Percentiles rank a stretch among this genome's conserved stretches.
phyloP scores from a whole-genome alignment of 2,888 invertebrate species.

The Diadromus collaris region DNA sequence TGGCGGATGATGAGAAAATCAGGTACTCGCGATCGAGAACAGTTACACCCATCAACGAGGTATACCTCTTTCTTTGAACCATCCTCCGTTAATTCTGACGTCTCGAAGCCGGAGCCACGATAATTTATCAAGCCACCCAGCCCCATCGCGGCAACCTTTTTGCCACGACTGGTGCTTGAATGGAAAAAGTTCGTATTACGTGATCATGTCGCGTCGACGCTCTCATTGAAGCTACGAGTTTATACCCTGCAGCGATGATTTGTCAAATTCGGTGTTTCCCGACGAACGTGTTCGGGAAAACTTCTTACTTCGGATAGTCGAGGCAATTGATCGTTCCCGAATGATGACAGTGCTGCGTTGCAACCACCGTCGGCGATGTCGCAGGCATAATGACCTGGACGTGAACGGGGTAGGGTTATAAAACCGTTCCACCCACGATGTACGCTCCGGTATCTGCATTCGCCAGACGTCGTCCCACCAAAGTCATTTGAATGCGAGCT shows the following conservation, averaged over 20 bases:
- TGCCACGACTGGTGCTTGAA: background rate
- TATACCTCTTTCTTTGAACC: slow-evolving; percentile 29
- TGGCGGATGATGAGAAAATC: slow-evolving; percentile 18
- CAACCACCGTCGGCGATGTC: background rate
- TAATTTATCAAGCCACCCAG: slow-evolving; percentile 54
- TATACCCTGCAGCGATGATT: slow-evolving; percentile 6
- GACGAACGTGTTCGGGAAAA: background rate
- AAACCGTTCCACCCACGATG: background rate
- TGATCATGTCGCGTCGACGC: slow-evolving; percentile 12
- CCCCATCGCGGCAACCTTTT: background rate
- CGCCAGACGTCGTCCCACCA: slow-evolving; percentile 22
- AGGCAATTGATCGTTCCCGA: background rate
- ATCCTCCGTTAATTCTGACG: slow-evolving; percentile 38
- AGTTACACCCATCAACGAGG: slow-evolving; percentile 20
- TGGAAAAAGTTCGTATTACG: slow-evolving; percentile 3
- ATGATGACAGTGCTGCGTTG: background rate
- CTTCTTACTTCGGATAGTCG: background rate
- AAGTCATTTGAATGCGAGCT: slow-evolving; percentile 13
- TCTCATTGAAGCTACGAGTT: slow-evolving; percentile 1
- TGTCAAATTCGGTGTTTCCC: background rate
- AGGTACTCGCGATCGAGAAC: slow-evolving; percentile 44
- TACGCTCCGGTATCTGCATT: slow-evolving; percentile 28
- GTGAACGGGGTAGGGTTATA: background rate
- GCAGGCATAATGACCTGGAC: background rate
- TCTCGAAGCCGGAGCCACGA: slow-evolving; percentile 31